Conservation (phyloP, 2,888 invertebrate genomes). For the Hypolimnas misippus region DNA sequence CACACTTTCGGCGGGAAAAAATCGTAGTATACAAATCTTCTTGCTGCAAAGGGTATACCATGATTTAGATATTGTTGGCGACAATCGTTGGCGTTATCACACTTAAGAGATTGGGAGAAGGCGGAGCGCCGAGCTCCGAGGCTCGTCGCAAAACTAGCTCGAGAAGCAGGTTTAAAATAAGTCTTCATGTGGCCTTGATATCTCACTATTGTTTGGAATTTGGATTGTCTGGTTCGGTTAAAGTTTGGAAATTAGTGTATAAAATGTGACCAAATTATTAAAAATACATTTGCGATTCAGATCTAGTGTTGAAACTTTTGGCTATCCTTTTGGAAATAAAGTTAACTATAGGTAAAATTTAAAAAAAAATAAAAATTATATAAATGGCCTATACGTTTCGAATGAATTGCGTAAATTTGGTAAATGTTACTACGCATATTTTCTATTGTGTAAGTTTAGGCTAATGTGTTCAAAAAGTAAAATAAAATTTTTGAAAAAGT, state of each 20-base stretch:
- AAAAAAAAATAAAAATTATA: conserved; percentile 65
- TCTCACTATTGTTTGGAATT: conserved; percentile 80
- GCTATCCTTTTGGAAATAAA: conserved; percentile 82
- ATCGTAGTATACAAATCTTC: conserved; percentile 66
- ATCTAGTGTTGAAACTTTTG: conserved; percentile 80
- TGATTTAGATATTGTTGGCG: conserved; percentile 74
- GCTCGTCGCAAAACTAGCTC: conserved; percentile 72
- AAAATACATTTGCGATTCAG: conserved; percentile 76
- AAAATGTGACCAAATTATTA: conserved; percentile 80
- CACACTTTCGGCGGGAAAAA: conserved; percentile 74
- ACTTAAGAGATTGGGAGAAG: conserved; percentile 53
- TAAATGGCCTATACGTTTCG: conserved; percentile 81
- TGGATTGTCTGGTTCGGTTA: conserved; percentile 78
- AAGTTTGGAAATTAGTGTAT: conserved; percentile 81
- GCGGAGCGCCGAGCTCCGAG: conserved; percentile 48
- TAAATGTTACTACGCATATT: conserved; percentile 84
- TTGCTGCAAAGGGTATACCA: conserved; percentile 82
- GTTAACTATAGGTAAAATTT: conserved; percentile 71
- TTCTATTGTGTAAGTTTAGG: conserved; percentile 86
- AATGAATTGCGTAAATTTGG: conserved; percentile 82
- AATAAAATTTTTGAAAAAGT: conserved; percentile 85
- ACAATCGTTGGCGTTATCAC: conserved; percentile 68
- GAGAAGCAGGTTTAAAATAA: conserved; percentile 71
- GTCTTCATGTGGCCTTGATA: conserved; percentile 84
- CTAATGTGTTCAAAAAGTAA: conserved; percentile 90